These are phyloP conservation scores for Osmoderma eremita DNA, from an alignment of 2,888 invertebrate species.

Conservation along the genomic window DNA sequence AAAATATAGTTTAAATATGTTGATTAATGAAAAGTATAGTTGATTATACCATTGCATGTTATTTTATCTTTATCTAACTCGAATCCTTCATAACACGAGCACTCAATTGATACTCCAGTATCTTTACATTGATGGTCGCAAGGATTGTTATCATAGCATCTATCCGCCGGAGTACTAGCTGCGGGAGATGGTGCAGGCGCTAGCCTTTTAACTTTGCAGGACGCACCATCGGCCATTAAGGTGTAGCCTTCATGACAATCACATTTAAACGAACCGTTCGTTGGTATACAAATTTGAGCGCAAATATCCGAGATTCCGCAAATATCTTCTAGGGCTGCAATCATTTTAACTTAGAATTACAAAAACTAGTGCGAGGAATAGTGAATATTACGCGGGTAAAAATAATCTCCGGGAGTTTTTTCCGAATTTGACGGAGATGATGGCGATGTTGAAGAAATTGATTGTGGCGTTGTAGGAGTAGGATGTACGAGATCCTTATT, in stretches of 20 bases:
- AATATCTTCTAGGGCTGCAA: conserved; percentile 64
- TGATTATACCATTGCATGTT: conserved; percentile 68
- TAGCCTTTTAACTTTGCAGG: conserved; percentile 68
- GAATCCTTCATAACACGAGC: conserved; percentile 78
- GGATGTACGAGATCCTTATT: conserved; percentile 54
- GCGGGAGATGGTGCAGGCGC: conserved; percentile 46
- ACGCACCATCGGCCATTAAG: conserved; percentile 76
- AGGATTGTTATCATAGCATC: conserved; percentile 72
- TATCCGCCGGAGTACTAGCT: conserved; percentile 10
- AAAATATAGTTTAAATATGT: conserved; percentile 51
- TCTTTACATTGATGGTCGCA: conserved; percentile 81
- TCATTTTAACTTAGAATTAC: conserved; percentile 29
- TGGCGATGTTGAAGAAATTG: conserved; percentile 47
- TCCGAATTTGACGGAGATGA: conserved; percentile 43
- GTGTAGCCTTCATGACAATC: conserved; percentile 76
- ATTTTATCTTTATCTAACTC: conserved; percentile 72
- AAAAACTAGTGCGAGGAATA: conserved; percentile 1
- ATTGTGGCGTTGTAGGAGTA: conserved; percentile 8
- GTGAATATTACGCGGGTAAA: conserved; percentile 23
- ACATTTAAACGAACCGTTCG: conserved; percentile 76
- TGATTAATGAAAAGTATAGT: background rate
- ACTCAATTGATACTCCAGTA: conserved; percentile 74
- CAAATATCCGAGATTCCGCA: conserved; percentile 73
- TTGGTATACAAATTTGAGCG: conserved; percentile 81
- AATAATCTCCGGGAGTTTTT: conserved; percentile 39